Base-by-base conservation (phyloP, 37 sponge, comb jelly and placozoan genomes). In the Diacarnus erythraeanus region DNA sequence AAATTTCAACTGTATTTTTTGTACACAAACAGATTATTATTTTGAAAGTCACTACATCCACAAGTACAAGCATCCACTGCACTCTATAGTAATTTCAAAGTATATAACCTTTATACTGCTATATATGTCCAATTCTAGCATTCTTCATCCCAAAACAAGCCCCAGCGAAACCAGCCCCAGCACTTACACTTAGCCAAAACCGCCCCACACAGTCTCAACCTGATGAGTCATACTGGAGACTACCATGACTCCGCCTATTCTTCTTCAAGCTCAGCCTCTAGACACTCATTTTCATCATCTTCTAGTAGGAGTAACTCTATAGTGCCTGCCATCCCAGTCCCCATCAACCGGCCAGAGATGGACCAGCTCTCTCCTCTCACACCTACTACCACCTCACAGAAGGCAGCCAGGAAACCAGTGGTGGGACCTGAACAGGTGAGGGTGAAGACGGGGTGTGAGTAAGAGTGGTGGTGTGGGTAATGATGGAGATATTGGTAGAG, bases 351-450 rank as follows among this genome's bases (percentile, higher is more conserved):
- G 9, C 75, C 74, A 3, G 75, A 79, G 41, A 56, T 79, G 47
- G 86, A 86, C 51, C 80, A 35, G 25, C 47, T 74, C 2, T 71
- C 79, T 39, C 80, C 78, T 0, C 75, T 75, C 42, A 74, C 51
- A 0, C 5, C 69, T 0, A 63, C 83, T 31, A 77, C 86, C 22
- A 40, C 83, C 30, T 85, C 86, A 27, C 79, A 38, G 38, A 86
- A 86, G 58, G 86, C 86, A 25, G 86, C 86, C 27, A 36, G 68
- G 33, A 76, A 65, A 27, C 86, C 86, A n/a, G 68, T 65, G 15
- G 69, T 59, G 47, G 78, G 83, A 18, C 80, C 57, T 2, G 26
- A 79, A 0, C 21, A 21, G 69, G 80, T 79, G 80, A 51, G 78
- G 6, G 58, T 54, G 37, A 3, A 26, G 33, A 35, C 12, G 17